Base-by-base conservation (phyloP, 1,140 invertebrate species). In the Steinernema feltiae region DNA sequence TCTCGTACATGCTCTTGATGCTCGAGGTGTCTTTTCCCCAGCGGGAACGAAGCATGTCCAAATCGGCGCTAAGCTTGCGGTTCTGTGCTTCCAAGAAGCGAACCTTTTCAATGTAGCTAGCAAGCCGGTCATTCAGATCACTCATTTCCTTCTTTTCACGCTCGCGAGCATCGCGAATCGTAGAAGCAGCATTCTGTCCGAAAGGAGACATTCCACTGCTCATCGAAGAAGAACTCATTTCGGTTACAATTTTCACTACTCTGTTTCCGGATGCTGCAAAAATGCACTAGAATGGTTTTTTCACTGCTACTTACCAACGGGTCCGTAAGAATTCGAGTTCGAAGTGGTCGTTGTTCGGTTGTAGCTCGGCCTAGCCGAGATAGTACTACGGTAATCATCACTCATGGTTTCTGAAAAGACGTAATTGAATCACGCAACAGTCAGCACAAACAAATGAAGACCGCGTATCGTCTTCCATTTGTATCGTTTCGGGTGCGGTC, bases 21-120 rank as follows among this genome's bases (percentile, higher is more conserved):
- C 82, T 86, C 41, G 76, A 82, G 0, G 87, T 88, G 79, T 88
- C 88, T 70, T 87, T 87, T 69, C 88, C 88, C 86, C 87, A 88
- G 78, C 87, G 86, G 27, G 85, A 83, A 74, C 84, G 83, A 30
- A 89, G 79, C 48, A 85, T 80, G 48, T 88, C 87, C 76, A 89
- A 81, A 78, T 89, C 88, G n/a, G 85, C 83, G 48, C 83, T 87
- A 35, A 89, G 79, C 73, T 88, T 88, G 75, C 87, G 84, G 80
- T 88, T 88, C 78, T 88, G 87, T 35, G 88, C 89, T 75, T 89
- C 89, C 46, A 89, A 80, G 75, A 88, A 89, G 46, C 88, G 84
- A 18, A 87, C 83, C 72, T 86, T 87, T 71, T 86, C 84, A 32
- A 87, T 87, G 70, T 86, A 87, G 30, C 78, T 81, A 21, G 85